Evolutionary conservation across 2,113 vertebrate species (phyloP).

Genomic region (Scopus umbretta): DNA sequence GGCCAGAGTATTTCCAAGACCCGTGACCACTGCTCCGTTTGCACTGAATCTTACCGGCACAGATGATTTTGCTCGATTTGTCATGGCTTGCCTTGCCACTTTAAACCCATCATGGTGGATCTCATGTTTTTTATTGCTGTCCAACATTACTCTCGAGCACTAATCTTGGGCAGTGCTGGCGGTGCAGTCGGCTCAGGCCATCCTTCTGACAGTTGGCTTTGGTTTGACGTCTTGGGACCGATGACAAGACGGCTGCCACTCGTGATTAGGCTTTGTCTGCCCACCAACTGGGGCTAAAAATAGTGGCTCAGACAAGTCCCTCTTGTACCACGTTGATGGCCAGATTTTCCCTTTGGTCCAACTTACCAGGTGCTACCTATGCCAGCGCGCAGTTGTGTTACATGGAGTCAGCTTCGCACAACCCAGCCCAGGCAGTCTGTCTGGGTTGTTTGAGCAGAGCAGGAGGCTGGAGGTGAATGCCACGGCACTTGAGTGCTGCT

Average conservation of each 20-base stretch:
- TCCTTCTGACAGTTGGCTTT: neutral
- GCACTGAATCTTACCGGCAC: neutral
- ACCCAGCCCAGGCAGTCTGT: accelerated
- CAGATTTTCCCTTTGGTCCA: neutral
- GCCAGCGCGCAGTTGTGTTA: accelerated
- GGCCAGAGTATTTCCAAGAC: accelerated
- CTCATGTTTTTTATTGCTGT: neutral
- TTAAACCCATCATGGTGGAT: accelerated
- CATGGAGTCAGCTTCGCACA: accelerated
- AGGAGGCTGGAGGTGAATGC: neutral
- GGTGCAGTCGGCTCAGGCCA: neutral
- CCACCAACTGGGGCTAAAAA: neutral
- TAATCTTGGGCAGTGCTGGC: neutral
- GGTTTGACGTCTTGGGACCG: neutral
- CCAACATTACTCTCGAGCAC: accelerated
- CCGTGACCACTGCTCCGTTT: accelerated
- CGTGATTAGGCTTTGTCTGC: neutral
- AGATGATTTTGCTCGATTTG: neutral
- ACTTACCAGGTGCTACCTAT: neutral
- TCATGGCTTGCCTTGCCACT: neutral
- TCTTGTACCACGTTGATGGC: accelerated
- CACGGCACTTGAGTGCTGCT: neutral
- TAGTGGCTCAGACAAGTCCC: neutral
- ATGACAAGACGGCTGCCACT: neutral
- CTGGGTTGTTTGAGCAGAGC: neutral